These are phyloP conservation scores for Eledona agricola DNA, from an alignment of 2,888 invertebrate genomes.

Conservation along the genomic window DNA sequence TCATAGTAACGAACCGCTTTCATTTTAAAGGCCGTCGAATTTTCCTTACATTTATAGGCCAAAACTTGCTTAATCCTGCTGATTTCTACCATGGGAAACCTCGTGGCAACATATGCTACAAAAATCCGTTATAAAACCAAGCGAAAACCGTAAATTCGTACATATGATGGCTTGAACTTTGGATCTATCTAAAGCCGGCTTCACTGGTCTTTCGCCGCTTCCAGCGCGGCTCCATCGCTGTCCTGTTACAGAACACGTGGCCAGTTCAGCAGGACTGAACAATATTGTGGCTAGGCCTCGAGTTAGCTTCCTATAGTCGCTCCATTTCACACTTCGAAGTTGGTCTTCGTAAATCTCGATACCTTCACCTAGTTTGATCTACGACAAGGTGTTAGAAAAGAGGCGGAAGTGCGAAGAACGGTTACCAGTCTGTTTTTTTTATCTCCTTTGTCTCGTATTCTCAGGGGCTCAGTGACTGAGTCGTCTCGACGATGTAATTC, in stretches of 20 bases:
- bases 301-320: constrained; percentile 77
- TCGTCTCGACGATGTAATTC: constrained; percentile 41
- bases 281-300: constrained; percentile 77
- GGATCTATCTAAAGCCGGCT: constrained; percentile 76
- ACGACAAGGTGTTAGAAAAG: constrained; percentile 38
- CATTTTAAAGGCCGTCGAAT: constrained; percentile 78
- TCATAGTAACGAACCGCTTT: constrained; percentile 72
- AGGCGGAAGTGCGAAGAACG: neutral
- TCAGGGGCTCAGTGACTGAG: constrained; percentile 38
- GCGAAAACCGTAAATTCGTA: constrained; percentile 53
- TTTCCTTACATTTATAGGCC: constrained; percentile 81
- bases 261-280: constrained; percentile 77
- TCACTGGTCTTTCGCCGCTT: constrained; percentile 76
- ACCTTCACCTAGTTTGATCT: constrained; percentile 78
- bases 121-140: constrained; percentile 46
- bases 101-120: constrained; percentile 74
- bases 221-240: constrained; percentile 80
- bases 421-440: constrained; percentile 54
- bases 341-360: constrained; percentile 78
- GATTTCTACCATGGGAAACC: constrained; percentile 78
- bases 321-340: constrained; percentile 77
- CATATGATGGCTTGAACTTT: constrained; percentile 80
- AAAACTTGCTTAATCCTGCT: constrained; percentile 80
- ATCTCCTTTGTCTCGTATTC: constrained; percentile 46
- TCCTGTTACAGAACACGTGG: constrained; percentile 78